Conservation (phyloP, 2,113 vertebrate genomes). For the Anarhynchus alexandrinus region DNA sequence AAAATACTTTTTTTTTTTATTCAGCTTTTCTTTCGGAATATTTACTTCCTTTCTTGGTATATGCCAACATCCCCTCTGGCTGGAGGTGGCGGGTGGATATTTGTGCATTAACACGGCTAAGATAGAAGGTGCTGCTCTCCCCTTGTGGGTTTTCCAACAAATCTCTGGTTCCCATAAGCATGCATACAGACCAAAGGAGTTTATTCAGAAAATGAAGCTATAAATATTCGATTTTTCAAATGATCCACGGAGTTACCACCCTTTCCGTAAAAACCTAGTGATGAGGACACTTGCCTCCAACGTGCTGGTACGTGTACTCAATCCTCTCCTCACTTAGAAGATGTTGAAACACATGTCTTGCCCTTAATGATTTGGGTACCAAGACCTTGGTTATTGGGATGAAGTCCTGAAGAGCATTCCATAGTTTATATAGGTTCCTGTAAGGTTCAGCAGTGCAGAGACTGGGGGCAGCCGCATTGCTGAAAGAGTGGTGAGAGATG, state of each 20-base stretch:
- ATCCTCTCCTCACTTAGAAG: neutral
- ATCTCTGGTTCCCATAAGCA: neutral
- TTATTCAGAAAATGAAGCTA: neutral
- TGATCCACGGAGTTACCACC: neutral
- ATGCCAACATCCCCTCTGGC: neutral
- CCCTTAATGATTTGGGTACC: neutral
- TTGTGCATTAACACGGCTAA: neutral
- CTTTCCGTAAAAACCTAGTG: neutral
- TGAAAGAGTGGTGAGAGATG: accelerated
- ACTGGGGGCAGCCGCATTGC: neutral
- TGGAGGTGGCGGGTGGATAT: neutral
- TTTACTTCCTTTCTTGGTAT: neutral
- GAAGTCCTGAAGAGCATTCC: neutral
- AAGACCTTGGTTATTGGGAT: neutral
- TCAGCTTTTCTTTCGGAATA: neutral
- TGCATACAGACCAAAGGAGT: neutral
- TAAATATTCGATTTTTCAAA: neutral
- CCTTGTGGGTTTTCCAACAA: neutral
- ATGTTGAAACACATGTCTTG: accelerated
- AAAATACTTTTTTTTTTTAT: neutral
- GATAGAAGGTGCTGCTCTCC: neutral
- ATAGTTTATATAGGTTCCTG: neutral
- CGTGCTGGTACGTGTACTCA: neutral
- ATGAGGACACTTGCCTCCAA: neutral
- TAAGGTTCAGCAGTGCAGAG: neutral